Base-by-base conservation (phyloP, 2,888 invertebrate genomes). In the Tridacna crocea region DNA sequence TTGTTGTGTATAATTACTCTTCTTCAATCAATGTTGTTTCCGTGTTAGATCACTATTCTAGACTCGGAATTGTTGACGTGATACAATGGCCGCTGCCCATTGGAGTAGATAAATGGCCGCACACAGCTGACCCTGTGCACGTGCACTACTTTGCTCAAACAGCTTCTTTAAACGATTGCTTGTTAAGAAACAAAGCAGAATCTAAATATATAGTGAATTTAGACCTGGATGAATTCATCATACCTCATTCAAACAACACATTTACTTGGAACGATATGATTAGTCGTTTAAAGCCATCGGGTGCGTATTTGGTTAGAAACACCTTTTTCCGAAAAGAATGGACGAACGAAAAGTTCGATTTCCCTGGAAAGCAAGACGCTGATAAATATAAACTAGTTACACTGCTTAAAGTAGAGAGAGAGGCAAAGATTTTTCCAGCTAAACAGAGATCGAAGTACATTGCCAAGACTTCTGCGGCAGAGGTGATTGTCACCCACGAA, bases 181-280 rank as follows among this genome's bases (percentile, higher is more conserved):
- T 93, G 10, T 92, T 92, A 79, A 83, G 93, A 51, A 84, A 87
- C 72, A 87, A 89, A 83, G 75, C 86, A 68, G 24, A 73, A 17
- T 88, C 89, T 46, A 77, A 88, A 27, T 92, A 89, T 77, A 75
- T 93, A 17, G 92, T 92, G 6, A 91, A 90, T 80, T 83, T 89
- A 75, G 94, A 94, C 79, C 73, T 93, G 22, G 93, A 94, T 78
- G 94, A 94, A 82, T 91, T 92, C 70, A 90, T 94, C 60, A 88
- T 93, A 17, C 93, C 94, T 8, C 73, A 61, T 48, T 17, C 15
- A 19, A 63, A 73, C 12, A 24, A 48, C 13, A 22, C 58, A 46
- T 27, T 8, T 6, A 74, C 77, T 4, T 73, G 72, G 72, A 4
- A 58, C 8, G 79, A 82, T 24, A 72, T 79, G 26, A 47, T 82